Conservation (phyloP, 2,888 invertebrate species). For the Caenorhabditis becei region DNA sequence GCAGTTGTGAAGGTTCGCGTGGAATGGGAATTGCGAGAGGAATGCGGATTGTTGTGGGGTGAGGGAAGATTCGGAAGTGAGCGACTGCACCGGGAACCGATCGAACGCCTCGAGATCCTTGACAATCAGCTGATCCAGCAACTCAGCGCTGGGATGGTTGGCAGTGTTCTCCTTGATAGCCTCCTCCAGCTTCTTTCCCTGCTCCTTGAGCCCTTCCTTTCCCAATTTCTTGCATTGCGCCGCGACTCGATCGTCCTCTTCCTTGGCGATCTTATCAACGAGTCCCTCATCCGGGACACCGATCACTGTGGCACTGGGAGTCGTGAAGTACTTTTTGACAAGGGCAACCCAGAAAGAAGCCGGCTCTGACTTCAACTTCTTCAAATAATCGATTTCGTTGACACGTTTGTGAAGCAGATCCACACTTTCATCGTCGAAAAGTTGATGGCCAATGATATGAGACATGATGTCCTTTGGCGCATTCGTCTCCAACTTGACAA, state of each 20-base stretch:
- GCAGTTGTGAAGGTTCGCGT: slow-evolving; percentile 72
- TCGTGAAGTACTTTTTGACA: slow-evolving; percentile 82
- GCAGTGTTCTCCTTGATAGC: slow-evolving; percentile 88
- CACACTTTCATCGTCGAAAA: slow-evolving; percentile 86
- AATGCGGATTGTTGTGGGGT: slow-evolving; percentile 51
- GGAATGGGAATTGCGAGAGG: slow-evolving; percentile 71
- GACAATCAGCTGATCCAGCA: slow-evolving; percentile 88
- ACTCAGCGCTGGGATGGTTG: slow-evolving; percentile 86
- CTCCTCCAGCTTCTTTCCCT: slow-evolving; percentile 85
- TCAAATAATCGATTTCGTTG: slow-evolving; percentile 66
- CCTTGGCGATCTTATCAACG: slow-evolving; percentile 84
- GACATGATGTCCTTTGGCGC: slow-evolving; percentile 89
- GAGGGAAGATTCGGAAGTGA: slow-evolving; percentile 46
- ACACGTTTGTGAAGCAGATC: slow-evolving; percentile 68
- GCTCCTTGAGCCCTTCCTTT: slow-evolving; percentile 86
- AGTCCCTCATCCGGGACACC: slow-evolving; percentile 86
- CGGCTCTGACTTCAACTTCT: slow-evolving; percentile 85
- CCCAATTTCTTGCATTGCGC: slow-evolving; percentile 86
- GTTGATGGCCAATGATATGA: slow-evolving; percentile 89
- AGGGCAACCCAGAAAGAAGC: slow-evolving; percentile 88
- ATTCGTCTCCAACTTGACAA: slow-evolving; percentile 84
- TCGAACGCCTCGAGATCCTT: slow-evolving; percentile 88
- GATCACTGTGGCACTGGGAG: slow-evolving; percentile 81
- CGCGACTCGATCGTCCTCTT: slow-evolving; percentile 88
- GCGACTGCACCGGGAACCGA: slow-evolving; percentile 64